These are phyloP conservation scores for Neodon shergylaensis DNA, from an alignment of 2,113 vertebrate species.

Conservation along the genomic window DNA sequence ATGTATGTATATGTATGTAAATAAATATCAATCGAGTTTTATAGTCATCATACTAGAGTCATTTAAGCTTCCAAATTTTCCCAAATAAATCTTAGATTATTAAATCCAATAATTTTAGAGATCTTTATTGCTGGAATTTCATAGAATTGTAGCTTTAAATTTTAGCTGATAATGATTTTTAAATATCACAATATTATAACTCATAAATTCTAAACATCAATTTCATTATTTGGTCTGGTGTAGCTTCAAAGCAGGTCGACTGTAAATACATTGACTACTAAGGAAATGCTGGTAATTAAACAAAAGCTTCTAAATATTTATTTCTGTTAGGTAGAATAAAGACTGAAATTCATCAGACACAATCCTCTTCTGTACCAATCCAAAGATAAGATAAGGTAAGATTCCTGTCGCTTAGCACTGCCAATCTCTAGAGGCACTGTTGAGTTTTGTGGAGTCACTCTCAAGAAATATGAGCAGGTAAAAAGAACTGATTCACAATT, in stretches of 20 bases:
- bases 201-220: not conserved
- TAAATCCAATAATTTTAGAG: not conserved
- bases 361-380: not conserved
- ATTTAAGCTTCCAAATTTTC: not conserved
- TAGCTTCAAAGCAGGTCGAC: not conserved
- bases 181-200: not conserved
- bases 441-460: not conserved
- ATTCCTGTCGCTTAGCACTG: not conserved
- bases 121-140: not conserved
- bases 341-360: not conserved
- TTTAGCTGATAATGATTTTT: not conserved
- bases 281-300: not conserved
- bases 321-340: not conserved
- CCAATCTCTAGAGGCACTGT: accelerated
- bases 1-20: too few relatives aligned
- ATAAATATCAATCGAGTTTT: not conserved
- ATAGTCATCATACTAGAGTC: not conserved
- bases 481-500: not conserved
- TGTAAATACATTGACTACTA: not conserved
- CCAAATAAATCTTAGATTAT: not conserved
- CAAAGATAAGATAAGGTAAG: not conserved
- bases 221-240: not conserved
- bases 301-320: not conserved
- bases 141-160: not conserved
- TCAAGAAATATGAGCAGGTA: not conserved